Conservation (phyloP, 2,113 vertebrate species). For the Conger conger region DNA sequence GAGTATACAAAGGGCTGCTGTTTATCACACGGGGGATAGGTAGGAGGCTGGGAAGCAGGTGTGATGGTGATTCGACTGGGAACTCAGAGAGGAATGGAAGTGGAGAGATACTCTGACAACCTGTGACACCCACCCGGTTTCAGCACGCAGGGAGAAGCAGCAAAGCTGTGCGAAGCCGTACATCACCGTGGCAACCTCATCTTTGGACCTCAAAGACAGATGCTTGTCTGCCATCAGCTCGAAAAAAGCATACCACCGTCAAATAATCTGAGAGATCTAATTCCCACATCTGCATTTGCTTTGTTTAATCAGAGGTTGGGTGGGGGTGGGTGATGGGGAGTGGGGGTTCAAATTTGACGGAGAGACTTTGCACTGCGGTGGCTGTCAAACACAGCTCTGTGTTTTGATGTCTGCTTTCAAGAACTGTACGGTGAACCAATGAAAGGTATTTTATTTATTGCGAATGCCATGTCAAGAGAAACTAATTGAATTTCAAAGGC, state of each 20-base stretch:
- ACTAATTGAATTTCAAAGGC: background rate
- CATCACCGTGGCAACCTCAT: constrained; percentile 37
- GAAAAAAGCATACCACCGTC: constrained; percentile 29
- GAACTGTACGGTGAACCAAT: background rate
- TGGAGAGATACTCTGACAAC: constrained; percentile 42
- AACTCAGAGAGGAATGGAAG: constrained; percentile 33
- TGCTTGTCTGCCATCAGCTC: constrained; percentile 25
- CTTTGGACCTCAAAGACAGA: constrained; percentile 28
- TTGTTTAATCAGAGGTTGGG: background rate
- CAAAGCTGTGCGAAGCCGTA: constrained; percentile 34
- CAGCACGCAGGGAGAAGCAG: constrained; percentile 32
- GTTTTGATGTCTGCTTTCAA: background rate
- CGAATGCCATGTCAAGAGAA: background rate
- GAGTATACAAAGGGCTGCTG: constrained; percentile 52
- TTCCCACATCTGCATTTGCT: background rate
- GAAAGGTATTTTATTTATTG: background rate
- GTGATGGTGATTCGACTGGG: constrained; percentile 34
- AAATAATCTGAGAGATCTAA: background rate
- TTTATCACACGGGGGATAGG: constrained; percentile 32
- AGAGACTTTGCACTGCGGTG: background rate
- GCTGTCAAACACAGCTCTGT: background rate
- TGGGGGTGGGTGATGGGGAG: too few relatives aligned
- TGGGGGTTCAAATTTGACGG: background rate
- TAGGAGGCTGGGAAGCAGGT: constrained; percentile 17
- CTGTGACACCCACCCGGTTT: constrained; percentile 38